Base-by-base conservation (phyloP, 2,113 vertebrate genomes). In the Colistium nudipinnis region DNA sequence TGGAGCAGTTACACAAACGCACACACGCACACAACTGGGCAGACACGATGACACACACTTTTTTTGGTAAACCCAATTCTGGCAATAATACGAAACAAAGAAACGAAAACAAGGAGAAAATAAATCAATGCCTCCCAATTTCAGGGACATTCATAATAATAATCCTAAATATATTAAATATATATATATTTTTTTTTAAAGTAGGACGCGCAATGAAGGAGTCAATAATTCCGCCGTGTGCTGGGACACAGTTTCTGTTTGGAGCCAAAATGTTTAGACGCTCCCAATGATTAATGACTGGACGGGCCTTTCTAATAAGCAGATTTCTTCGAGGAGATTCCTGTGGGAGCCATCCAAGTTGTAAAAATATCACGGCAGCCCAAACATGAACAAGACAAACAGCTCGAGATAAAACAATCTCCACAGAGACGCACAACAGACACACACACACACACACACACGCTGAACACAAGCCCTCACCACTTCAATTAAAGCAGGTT, bases 211-310 rank as follows among this genome's bases (percentile, higher is more conserved):
- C 53, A 35, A 8, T 11, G 12, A 24, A 63, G 3, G 9, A 10
- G 17, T 25, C 35, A 8, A 20, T 20, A 47, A 14, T 39, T 25
- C 17, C 7, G 19, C 20, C 11, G 4, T 51, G 47, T 31, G 56
- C 25, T 16, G 41, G 12, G 28, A 43, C 14, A 28, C 41, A 6
- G 27, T 22, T 44, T 17, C 22, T 33, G 28, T 62, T 47, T 47
- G 7, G 25, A 62, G 20, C 14, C 30, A 44, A n/a, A 62, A 62
- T 49, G 36, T 49, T 62, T 62, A 31, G 49, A 53, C n/a, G 30
- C 25, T 30, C 7, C 5, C 4, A 27, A 24, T 33, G 43, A 49
- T 30, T 13, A 39, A 49, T 59, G 22, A 14, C 41, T 10, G 31
- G 5, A 12, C 22, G 41, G 54, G 24, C 14, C 24, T 20, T 31